phyloP scores from a whole-genome alignment of 2,797 vertebrate genomes.

The Anabas testudineus region DNA sequence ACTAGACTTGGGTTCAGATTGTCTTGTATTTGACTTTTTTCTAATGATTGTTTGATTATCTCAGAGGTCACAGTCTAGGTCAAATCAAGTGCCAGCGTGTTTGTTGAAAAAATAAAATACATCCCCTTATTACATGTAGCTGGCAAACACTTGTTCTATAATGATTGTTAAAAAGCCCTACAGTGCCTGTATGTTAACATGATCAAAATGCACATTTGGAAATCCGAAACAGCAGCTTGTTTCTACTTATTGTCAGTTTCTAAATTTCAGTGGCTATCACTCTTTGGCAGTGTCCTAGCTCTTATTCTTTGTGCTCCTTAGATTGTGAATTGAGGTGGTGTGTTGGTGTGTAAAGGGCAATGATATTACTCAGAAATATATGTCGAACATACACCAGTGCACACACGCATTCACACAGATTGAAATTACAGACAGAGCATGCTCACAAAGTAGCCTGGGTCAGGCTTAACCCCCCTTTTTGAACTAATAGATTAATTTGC shows the following conservation, averaged over 20 bases:
- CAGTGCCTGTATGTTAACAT: constrained; percentile 12
- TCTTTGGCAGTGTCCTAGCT: constrained; percentile 81
- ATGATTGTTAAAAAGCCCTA: constrained; percentile 52
- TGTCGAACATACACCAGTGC: constrained; percentile 25
- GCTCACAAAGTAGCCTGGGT: constrained; percentile 58
- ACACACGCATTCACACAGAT: constrained; percentile 11
- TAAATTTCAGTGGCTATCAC: constrained; percentile 61
- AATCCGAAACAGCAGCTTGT: constrained; percentile 52
- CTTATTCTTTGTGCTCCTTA: constrained; percentile 51
- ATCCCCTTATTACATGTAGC: constrained; percentile 51
- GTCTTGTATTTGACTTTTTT: constrained; percentile 58
- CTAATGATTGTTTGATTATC: constrained; percentile 55
- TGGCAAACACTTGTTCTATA: constrained; percentile 32
- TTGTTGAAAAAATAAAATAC: constrained; percentile 51
- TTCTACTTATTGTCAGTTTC: constrained; percentile 28
- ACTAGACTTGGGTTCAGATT: constrained; percentile 63
- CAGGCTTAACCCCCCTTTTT: constrained; percentile 39
- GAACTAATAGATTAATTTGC: constrained; percentile 26
- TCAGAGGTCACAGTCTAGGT: constrained; percentile 79
- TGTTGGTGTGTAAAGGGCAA: constrained; percentile 73
- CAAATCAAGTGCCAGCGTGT: constrained; percentile 58
- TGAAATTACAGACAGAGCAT: constrained; percentile 60
- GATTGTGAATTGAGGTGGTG: constrained; percentile 66
- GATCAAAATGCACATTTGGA: constrained; percentile 26
- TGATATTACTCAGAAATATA: constrained; percentile 54